phyloP scores from a whole-genome alignment of 2,797 vertebrate genomes.

The Hapalemur alaotrensis region DNA sequence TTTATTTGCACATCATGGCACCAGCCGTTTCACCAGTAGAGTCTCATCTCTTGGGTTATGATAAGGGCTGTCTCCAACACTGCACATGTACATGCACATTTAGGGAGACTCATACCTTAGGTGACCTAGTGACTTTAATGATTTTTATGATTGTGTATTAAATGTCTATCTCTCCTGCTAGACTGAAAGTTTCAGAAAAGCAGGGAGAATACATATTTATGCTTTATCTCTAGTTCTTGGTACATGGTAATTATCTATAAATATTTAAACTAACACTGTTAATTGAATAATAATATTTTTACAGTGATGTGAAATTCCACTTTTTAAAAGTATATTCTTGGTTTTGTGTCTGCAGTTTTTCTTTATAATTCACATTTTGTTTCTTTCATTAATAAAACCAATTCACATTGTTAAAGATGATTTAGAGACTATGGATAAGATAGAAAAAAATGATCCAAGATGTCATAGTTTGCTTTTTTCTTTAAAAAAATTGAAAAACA shows the following conservation, averaged over 20 bases:
- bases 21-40: background rate
- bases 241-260: background rate
- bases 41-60: background rate
- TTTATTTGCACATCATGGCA: background rate
- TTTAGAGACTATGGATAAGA: background rate
- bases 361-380: background rate
- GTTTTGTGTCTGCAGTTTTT: conserved; percentile 9
- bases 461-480: background rate
- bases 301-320: background rate
- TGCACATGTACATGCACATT: too few species aligned
- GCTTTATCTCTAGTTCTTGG: background rate
- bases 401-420: background rate
- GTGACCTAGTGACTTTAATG: background rate
- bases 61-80: background rate
- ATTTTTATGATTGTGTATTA: background rate
- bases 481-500: background rate
- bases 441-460: background rate
- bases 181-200: background rate
- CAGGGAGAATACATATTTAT: background rate
- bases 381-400: conserved; percentile 3
- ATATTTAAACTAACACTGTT: background rate
- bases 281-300: background rate
- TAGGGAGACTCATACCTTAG: too few species aligned
- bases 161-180: background rate
- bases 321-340: background rate